phyloP scores from a whole-genome alignment of 2,113 vertebrate genomes.

The Coracopsis vasa region DNA sequence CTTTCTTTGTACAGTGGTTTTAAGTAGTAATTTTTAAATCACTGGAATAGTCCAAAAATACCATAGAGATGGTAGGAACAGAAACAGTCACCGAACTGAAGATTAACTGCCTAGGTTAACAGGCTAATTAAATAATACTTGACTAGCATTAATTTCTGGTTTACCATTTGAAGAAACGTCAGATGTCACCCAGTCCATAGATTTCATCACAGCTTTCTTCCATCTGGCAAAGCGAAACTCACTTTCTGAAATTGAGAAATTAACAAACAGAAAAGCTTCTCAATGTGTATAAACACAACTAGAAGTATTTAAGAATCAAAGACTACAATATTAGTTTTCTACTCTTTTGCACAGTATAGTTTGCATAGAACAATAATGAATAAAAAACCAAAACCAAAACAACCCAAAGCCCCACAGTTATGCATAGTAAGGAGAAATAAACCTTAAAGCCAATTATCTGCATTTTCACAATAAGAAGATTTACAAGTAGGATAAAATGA shows the following conservation, averaged over 20 bases:
- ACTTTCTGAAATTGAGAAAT: constrained; percentile 81
- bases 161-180: constrained; percentile 77
- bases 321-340: neutral
- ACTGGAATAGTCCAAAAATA: neutral
- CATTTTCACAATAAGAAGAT: neutral
- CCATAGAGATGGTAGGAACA: neutral
- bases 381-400: neutral
- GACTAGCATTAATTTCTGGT: neutral
- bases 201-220: constrained; percentile 94
- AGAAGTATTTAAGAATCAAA: neutral
- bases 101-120: neutral
- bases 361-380: neutral
- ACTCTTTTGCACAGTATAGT: neutral
- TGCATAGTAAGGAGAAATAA: neutral
- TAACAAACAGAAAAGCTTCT: neutral
- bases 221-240: constrained; percentile 91
- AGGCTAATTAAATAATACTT: neutral
- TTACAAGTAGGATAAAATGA: neutral
- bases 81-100: neutral
- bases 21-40: neutral
- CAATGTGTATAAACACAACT: neutral
- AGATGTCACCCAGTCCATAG: constrained; percentile 92
- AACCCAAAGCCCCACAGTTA: neutral
- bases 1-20: neutral
- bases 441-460: neutral